Evolutionary conservation across 2,797 vertebrate species (phyloP), one percentile per base, ranked within the genome.

Genomic region (Bradypodion pumilum): DNA sequence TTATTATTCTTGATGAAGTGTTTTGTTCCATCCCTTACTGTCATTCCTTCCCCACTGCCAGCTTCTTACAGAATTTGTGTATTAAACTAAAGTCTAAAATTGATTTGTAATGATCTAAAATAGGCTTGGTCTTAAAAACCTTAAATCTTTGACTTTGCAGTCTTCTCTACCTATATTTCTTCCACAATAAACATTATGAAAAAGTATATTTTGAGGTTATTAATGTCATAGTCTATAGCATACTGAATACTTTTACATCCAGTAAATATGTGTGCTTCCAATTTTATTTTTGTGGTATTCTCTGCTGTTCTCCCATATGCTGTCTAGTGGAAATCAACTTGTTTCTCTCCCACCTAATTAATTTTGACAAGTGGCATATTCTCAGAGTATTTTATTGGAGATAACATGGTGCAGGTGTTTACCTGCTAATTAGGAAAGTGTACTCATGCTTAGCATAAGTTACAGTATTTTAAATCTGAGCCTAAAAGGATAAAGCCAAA

Each of bases 331-430:
- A 90, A 84, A 21, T 62, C 1, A 35, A 25, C 35, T 80, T 85
- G 75, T 83, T 29, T 85, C 63, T 70, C 62, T 83, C 2, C 44
- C 74, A 35, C 73, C 29, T 87, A 86, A 83, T 90, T 86, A 86
- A 72, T 90, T 85, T 85, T 91, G 63, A 79, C 66, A 86, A 82
- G 44, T 5, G 82, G 72, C 59, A n/a, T 89, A 10, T 88, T 74
- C 16, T 91, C 25, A 12, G 0, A 27, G 46, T 82, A 46, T 86
- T 87, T 92, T 88, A n/a, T 35, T 83, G 59, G 80, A n/a, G 65
- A 29, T 84, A 70, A n/a, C 88, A 3, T 87, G 35, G 44, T 90
- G 40, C 80, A 69, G 7, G 1, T 90, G n/a, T 84, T 78, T 85
- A 44, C 29, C 32, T 75, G 12, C 40, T 77, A 0, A 0, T 10